Evolutionary conservation across 2,113 vertebrate species (phyloP).

Genomic region (Erythrolamprus reginae): DNA sequence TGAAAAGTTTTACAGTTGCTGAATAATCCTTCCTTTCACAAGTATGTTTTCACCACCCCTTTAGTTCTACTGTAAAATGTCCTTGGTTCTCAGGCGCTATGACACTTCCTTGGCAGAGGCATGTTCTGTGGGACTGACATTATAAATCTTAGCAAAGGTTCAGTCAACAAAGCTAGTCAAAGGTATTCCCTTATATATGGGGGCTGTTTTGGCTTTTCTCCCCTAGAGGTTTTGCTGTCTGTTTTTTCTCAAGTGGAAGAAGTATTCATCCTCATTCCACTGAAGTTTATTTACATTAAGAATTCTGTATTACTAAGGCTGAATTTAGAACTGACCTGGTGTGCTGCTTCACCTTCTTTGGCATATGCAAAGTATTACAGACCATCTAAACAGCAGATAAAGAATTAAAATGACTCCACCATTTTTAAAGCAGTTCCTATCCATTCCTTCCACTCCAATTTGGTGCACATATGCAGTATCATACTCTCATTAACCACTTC

Average conservation of each 20-base stretch:
- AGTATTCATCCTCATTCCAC: constrained; percentile 24
- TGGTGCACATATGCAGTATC: not conserved
- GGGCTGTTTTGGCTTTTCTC: constrained; percentile 44
- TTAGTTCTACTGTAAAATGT: constrained; percentile 25
- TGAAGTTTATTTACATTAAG: constrained; percentile 41
- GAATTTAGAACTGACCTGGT: constrained; percentile 37
- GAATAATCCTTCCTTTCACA: not conserved
- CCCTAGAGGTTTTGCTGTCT: constrained; percentile 30
- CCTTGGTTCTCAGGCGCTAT: constrained; percentile 27
- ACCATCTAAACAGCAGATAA: constrained; percentile 9
- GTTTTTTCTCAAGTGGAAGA: constrained; percentile 49
- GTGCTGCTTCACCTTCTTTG: constrained; percentile 21
- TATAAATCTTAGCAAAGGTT: constrained; percentile 19
- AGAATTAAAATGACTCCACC: not conserved
- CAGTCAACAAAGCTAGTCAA: constrained; percentile 18
- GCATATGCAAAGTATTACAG: constrained; percentile 23
- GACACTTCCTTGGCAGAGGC: constrained; percentile 16
- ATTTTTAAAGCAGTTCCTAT: not conserved
- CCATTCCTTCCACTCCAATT: not conserved
- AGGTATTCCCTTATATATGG: constrained; percentile 52
- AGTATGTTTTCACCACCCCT: not conserved
- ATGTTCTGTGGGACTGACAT: not conserved
- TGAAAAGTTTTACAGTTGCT: not conserved
- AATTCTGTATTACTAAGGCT: constrained; percentile 22
- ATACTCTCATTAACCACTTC: constrained; percentile 22